Base-by-base conservation (phyloP, 2,797 vertebrate genomes). In the Tokudaia tokunoshimensis region DNA sequence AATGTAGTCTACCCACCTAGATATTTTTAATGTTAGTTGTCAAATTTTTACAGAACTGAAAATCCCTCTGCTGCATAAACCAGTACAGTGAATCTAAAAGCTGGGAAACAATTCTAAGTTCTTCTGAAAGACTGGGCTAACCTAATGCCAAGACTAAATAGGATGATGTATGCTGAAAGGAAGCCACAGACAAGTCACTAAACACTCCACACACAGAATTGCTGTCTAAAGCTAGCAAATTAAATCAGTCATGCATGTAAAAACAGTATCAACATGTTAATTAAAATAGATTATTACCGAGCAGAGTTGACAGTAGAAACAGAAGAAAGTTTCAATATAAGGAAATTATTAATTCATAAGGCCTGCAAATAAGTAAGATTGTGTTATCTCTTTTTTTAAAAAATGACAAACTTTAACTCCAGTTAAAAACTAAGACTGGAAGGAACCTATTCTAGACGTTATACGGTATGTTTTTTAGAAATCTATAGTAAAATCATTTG, bases 341-440 rank as follows among this genome's bases (percentile, higher is more conserved):
- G 31, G 47, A 76, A 84, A 47, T 29, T 50, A 70, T 89, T 84
- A 59, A 44, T n/a, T 44, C 44, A 12, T 61, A 81, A 94, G 65
- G 12, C 74, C n/a, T 59, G 50, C 61, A 67, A 75, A 94, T 72
- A 93, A 87, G 44, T 78, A 94, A 89, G 94, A 37, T 50, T 6
- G 34, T 37, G 10, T 88, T 44, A 74, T 91, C 29, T 84, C 26
- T 91, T 67, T 59, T 19, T 79, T 9, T 85, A 86, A 92, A 84
- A 84, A 59, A 80, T 83, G 86, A 76, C 24, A 67, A 81, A 61
- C 85, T 93, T 89, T 67, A 91, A 72, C 31, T 29, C 7, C 20
- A 72, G 61, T 82, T 72, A 86, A 82, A 94, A 82, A 50, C 14
- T 4, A 78, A 72, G 52, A 90, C 47, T 78, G 17, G 31, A 91